Percentiles rank a stretch among this genome's conserved stretches.
phyloP scores from a whole-genome alignment of 2,888 invertebrate species.

The Drosophila dives region DNA sequence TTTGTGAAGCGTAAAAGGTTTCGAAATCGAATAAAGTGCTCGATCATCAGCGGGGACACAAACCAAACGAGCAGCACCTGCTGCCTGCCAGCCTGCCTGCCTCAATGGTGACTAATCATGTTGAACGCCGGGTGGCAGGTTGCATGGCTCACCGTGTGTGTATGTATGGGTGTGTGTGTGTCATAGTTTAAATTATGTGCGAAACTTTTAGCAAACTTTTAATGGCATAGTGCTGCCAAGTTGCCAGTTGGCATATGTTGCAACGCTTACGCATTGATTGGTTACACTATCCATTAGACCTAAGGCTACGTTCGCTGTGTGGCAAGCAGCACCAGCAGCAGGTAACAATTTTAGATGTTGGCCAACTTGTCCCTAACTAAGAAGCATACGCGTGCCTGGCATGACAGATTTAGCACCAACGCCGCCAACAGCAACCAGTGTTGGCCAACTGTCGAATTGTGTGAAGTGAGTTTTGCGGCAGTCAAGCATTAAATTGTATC shows the following conservation, averaged over 20 bases:
- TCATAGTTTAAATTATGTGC: slow-evolving; percentile 78
- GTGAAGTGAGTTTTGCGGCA: slow-evolving; percentile 66
- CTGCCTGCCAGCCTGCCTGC: slow-evolving; percentile 9
- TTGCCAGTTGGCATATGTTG: slow-evolving; percentile 53
- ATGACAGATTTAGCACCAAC: slow-evolving; percentile 50
- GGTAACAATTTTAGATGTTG: slow-evolving; percentile 34
- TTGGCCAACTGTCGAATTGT: slow-evolving; percentile 27
- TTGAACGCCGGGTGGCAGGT: slow-evolving; percentile 26
- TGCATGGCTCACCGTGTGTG: slow-evolving; percentile 1
- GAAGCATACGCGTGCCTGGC: slow-evolving; percentile 63
- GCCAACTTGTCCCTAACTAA: slow-evolving; percentile 43
- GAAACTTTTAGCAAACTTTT: slow-evolving; percentile 75
- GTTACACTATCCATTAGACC: slow-evolving; percentile 61
- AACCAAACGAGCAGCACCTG: slow-evolving; percentile 24
- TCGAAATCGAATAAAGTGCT: slow-evolving; percentile 51
- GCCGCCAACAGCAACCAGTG: slow-evolving; percentile 1
- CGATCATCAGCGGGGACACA: slow-evolving; percentile 46
- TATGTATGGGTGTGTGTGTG: slow-evolving; percentile 22
- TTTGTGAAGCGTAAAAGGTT: slow-evolving; percentile 22
- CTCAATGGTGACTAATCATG: slow-evolving; percentile 63
- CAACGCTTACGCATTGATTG: slow-evolving; percentile 68
- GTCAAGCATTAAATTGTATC: slow-evolving; percentile 78
- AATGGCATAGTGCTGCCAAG: slow-evolving; percentile 64
- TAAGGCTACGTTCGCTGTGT: not conserved
- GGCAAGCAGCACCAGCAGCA: slow-evolving; percentile 23